A percentile compares a stretch with the other conserved stretches of the same genome.
phyloP scores from a whole-genome alignment of 2,888 invertebrate genomes.

The Augiades crinisus region DNA sequence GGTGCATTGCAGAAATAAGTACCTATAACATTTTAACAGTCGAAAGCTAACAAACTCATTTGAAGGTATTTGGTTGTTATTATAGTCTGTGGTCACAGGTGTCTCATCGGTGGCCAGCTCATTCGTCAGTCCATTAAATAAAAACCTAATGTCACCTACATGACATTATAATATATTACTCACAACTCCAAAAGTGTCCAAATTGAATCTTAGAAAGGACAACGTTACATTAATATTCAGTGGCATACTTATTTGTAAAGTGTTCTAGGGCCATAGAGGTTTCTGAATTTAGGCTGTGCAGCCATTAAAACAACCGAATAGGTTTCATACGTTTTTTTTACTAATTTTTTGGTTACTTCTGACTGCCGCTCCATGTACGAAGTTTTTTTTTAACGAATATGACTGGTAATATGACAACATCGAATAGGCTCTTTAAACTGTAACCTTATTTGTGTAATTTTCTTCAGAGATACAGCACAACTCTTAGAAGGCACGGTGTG shows the following conservation, averaged over 20 bases:
- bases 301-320: conserved; percentile 22
- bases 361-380: background rate
- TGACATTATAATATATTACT: conserved; percentile 22
- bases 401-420: no score
- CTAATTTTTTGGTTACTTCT: background rate
- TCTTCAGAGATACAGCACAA: no score
- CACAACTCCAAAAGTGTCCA: conserved; percentile 23
- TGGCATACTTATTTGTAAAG: conserved; percentile 21
- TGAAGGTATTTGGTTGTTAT: no score
- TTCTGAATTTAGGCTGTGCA: conserved; percentile 3
- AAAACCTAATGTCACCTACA: conserved; percentile 9
- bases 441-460: no score
- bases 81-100: background rate
- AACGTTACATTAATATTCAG: conserved; percentile 29
- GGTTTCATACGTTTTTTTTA: conserved; percentile 15
- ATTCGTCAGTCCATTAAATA: conserved; percentile 5
- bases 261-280: conserved; percentile 6
- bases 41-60: no score
- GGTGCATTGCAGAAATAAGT: no score
- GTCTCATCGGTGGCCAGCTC: background rate
- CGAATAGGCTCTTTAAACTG: no score
- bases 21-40: no score
- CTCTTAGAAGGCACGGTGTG: no score
- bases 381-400: no score
- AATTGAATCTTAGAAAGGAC: conserved; percentile 20